Base-by-base conservation (phyloP, 2,888 invertebrate species). In the Hemithea aestivaria region DNA sequence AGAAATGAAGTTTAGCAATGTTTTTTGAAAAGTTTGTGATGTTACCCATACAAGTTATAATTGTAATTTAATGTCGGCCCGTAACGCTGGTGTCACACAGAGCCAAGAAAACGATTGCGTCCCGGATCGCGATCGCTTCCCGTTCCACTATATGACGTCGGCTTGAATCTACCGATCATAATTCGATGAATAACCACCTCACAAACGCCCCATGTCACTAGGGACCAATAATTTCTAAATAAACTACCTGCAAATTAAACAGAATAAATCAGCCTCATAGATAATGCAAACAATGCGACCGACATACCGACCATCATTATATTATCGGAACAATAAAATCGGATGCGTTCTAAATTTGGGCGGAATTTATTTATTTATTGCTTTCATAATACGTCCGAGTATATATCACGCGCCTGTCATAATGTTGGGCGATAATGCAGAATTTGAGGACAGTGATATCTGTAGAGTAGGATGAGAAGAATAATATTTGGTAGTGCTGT, bases 361-460 rank as follows among this genome's bases (percentile, higher is more conserved):
- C 68, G 62, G 73, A 74, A 82, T 82, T 79, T 82, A 87, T 84
- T 81, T 85, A 85, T 87, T 85, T 84, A 84, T 81, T 78, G 79
- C 85, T 79, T 83, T 84, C 83, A 85, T 87, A 83, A 85, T 84
- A 81, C 80, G 76, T 76, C 75, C 72, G 79, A 73, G 74, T 81
- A 83, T 85, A 85, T 87, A 85, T 87, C 85, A 87, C 71, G 49
- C 60, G 61, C 54, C 80, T 87, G 87, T 84, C 87, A 80, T 77
- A 79, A 73, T 70, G 70, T 72, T 70, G 72, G 70, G 80, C 81
- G 85, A 85, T 87, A 87, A 87, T 87, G 83, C 83, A 80, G 76
- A 83, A 84, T 83, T 82, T 79, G 71, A 52, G 68, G 68, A 49
- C 54, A 56, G 43, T 10, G 45, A 56, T 56, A 60, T 27, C 41